Percentiles rank a stretch among this genome's conserved stretches.
These are phyloP conservation scores for Adrianichthys oophorus DNA, from an alignment of 2,797 vertebrate genomes.

Conservation along the genomic window DNA sequence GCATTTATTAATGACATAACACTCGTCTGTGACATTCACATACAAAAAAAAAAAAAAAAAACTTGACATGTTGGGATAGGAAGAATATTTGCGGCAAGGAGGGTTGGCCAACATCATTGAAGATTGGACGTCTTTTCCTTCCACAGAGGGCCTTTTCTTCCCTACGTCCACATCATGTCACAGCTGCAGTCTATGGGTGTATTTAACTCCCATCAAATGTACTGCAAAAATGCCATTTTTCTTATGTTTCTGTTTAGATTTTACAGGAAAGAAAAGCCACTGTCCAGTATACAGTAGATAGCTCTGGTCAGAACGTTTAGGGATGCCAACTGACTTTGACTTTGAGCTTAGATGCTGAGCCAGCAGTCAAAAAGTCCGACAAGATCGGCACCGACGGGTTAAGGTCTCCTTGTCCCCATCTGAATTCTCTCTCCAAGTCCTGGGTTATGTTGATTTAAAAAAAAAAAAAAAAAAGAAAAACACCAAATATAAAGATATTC, in stretches of 20 bases:
- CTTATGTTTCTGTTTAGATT: constrained; percentile 20
- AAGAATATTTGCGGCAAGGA: constrained; percentile 54
- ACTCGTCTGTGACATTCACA: constrained; percentile 73
- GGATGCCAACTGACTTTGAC: constrained; percentile 15
- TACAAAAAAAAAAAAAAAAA: constrained; percentile 62
- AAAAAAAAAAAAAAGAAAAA: constrained; percentile 49
- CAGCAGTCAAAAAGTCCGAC: constrained; percentile 66
- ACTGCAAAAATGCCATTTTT: constrained; percentile 47
- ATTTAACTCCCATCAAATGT: constrained; percentile 35
- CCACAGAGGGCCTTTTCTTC: constrained; percentile 28
- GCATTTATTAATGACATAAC: constrained; percentile 65
- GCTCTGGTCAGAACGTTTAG: constrained; percentile 42
- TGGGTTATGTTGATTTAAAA: constrained; percentile 55
- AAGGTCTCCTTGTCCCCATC: constrained; percentile 35
- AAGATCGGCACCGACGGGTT: constrained; percentile 32
- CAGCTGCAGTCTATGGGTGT: constrained; percentile 49
- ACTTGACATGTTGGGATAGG: constrained; percentile 58
- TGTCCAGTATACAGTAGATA: constrained; percentile 32
- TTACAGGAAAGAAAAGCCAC: constrained; percentile 16
- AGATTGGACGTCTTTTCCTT: constrained; percentile 18
- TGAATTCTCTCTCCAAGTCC: constrained; percentile 53
- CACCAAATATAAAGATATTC: constrained; percentile 74
- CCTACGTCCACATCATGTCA: constrained; percentile 11
- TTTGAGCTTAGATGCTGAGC: constrained; percentile 49
- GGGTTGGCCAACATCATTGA: constrained; percentile 30